These are phyloP conservation scores for Bactericera cockerelli DNA, from an alignment of 1,140 invertebrate species.

Conservation along the genomic window DNA sequence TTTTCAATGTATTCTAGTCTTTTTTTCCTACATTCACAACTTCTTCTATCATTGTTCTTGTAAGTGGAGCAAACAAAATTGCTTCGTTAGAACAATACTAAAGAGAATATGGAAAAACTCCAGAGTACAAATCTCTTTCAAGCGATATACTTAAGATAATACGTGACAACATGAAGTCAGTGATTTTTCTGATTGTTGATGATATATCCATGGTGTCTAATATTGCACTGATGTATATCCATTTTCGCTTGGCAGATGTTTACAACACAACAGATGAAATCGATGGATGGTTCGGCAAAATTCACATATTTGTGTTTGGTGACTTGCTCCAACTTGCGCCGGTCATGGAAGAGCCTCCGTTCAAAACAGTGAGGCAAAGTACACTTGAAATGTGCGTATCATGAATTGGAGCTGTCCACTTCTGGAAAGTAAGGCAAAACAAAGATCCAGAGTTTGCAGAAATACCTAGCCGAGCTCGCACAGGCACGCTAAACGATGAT, in stretches of 20 bases:
- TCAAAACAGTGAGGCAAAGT: too few species aligned
- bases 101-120: slow-evolving; percentile 20
- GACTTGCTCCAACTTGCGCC: slow-evolving; percentile 27
- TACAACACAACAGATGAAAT: slow-evolving; percentile 15
- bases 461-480: background rate
- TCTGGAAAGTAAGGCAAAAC: background rate
- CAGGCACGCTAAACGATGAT: background rate
- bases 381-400: too few species aligned
- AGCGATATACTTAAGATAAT: slow-evolving; percentile 22
- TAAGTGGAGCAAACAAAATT: too few species aligned
- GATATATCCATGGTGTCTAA: slow-evolving; percentile 28
- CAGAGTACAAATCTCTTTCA: slow-evolving; percentile 19
- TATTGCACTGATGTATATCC: slow-evolving; percentile 19
- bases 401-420: background rate
- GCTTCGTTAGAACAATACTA: too few species aligned
- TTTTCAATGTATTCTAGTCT: too few species aligned
- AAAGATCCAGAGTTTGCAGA: background rate
- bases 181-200: slow-evolving; percentile 25
- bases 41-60: too few species aligned
- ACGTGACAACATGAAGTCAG: slow-evolving; percentile 21
- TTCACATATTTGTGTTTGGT: slow-evolving; percentile 20
- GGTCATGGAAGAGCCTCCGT: slow-evolving; percentile 18
- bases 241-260: slow-evolving; percentile 17
- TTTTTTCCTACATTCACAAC: too few species aligned
- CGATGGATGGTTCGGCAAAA: slow-evolving; percentile 19